phyloP scores from a whole-genome alignment of 2,797 vertebrate species.

The Typhlichthys subterraneus region DNA sequence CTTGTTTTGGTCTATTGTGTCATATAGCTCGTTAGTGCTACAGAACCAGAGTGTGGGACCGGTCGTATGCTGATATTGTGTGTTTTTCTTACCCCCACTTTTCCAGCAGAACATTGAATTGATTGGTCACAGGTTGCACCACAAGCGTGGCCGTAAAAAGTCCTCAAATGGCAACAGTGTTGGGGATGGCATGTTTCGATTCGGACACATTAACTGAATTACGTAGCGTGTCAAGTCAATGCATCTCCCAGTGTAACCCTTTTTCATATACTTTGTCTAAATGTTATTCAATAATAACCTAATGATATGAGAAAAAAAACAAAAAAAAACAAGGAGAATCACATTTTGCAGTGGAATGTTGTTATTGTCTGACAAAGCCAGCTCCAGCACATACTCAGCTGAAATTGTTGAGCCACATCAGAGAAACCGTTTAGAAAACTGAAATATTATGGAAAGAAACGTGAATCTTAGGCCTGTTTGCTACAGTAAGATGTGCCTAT shows the following conservation, averaged over 20 bases:
- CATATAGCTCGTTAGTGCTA: slow-evolving; percentile 54
- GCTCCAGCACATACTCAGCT: not conserved
- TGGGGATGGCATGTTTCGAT: slow-evolving; percentile 52
- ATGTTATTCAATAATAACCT: slow-evolving; percentile 3
- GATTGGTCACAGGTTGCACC: slow-evolving; percentile 67
- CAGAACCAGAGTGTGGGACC: slow-evolving; percentile 38
- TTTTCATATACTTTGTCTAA: slow-evolving; percentile 39
- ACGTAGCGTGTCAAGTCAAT: slow-evolving; percentile 49
- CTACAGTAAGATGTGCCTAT: slow-evolving; percentile 34
- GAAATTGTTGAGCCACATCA: not conserved
- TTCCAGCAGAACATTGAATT: slow-evolving; percentile 61
- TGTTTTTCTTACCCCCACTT: slow-evolving; percentile 28
- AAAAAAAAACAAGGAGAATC: not conserved
- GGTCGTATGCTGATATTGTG: slow-evolving; percentile 67
- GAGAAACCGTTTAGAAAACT: not conserved
- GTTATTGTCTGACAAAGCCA: not conserved
- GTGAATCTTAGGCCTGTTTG: slow-evolving; percentile 25
- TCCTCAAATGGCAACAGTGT: slow-evolving; percentile 52
- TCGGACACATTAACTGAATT: slow-evolving; percentile 66
- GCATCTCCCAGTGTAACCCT: slow-evolving; percentile 13
- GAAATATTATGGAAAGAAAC: slow-evolving; percentile 36
- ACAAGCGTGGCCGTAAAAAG: slow-evolving; percentile 46
- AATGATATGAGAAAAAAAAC: not conserved
- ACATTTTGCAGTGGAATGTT: not conserved
- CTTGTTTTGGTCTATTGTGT: slow-evolving; percentile 36